A percentile compares a stretch with the other conserved stretches of the same genome.
These are phyloP conservation scores for Loripinus fragilis DNA, from an alignment of 2,888 invertebrate species.

Conservation along the genomic window DNA sequence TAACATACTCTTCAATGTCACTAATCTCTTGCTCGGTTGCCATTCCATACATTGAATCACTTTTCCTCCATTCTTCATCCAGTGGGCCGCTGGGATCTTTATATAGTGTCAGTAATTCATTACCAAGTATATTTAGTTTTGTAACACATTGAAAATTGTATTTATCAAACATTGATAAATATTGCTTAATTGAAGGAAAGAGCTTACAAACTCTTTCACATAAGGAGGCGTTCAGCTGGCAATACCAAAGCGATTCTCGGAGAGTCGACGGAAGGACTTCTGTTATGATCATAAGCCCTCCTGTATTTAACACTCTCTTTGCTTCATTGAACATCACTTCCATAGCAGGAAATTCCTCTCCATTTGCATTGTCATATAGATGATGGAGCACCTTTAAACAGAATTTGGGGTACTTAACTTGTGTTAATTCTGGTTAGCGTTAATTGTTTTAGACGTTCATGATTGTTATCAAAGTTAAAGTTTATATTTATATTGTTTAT, in stretches of 20 bases:
- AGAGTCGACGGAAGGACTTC: constrained; percentile 4
- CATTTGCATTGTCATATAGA: constrained; percentile 18
- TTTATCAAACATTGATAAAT: constrained; percentile 3
- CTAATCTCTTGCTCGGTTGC: constrained; percentile 29
- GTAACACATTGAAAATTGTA: background rate
- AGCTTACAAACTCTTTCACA: constrained; percentile 12
- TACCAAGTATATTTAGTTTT: constrained; percentile 20
- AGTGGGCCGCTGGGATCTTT: constrained; percentile 23
- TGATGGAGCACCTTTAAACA: constrained; percentile 29
- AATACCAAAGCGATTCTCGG: constrained; percentile 8
- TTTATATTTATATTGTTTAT: no score
- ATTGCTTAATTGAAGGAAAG: constrained; percentile 1
- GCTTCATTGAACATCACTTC: constrained; percentile 8
- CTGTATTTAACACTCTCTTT: constrained; percentile 9
- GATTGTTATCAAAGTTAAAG: no score
- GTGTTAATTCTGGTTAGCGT: no score
- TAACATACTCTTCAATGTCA: background rate
- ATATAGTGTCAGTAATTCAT: background rate
- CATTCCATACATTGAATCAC: background rate
- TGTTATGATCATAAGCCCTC: constrained; percentile 19
- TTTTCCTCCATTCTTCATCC: constrained; percentile 18
- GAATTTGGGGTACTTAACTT: no score
- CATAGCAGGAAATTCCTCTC: background rate
- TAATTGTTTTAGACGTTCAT: no score
- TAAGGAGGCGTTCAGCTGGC: background rate